phyloP scores from a whole-genome alignment of 2,797 vertebrate species.

The Myotis vivesi region DNA sequence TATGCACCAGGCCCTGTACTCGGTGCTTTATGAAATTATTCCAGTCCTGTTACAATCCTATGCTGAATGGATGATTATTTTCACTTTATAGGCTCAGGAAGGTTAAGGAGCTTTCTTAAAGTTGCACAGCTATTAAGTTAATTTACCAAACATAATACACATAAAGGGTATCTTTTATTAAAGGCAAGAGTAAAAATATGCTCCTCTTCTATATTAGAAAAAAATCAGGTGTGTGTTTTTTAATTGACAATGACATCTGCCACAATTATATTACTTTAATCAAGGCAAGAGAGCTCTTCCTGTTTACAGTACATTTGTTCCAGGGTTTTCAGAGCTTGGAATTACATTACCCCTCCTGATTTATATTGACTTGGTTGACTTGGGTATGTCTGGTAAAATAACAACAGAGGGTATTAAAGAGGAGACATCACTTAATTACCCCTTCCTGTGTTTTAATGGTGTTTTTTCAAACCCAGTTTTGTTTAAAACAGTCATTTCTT shows the following conservation, averaged over 20 bases:
- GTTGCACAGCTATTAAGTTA: not conserved
- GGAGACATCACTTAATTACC: not conserved
- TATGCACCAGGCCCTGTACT: not conserved
- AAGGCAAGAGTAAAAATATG: not conserved
- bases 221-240: not conserved
- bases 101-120: not conserved
- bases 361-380: not conserved
- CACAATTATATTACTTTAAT: not conserved
- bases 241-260: slow-evolving; percentile 1
- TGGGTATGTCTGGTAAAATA: not conserved
- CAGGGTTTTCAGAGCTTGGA: not conserved
- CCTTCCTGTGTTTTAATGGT: not conserved
- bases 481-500: not conserved
- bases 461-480: not conserved
- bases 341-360: not conserved
- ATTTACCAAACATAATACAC: not conserved
- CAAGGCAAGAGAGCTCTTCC: slow-evolving; percentile 31
- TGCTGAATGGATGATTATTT: not conserved
- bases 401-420: slow-evolving; percentile 6
- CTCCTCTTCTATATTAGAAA: not conserved
- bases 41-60: not conserved
- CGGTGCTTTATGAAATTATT: not conserved
- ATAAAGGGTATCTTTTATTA: not conserved
- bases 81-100: not conserved
- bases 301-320: slow-evolving; percentile 51